Base-by-base conservation (phyloP, 2,797 vertebrate genomes). In the Molossus molossus region DNA sequence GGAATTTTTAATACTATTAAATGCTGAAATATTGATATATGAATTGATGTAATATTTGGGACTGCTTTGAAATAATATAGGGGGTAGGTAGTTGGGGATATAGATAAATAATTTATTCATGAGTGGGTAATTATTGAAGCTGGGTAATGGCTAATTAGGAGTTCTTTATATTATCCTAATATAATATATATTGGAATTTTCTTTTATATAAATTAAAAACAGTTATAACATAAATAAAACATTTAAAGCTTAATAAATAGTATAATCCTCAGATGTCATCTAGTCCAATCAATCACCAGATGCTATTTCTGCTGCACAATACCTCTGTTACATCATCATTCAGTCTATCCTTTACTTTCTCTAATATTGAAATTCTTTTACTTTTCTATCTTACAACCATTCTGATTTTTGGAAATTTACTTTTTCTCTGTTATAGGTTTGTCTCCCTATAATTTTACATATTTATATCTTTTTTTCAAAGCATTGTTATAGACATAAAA, bases 1-100 rank as follows among this genome's bases (percentile, higher is more conserved):
- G 10, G 7, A 60, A 79, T 45, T 81, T 23, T 25, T 81, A 33
- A 60, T 70, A 81, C 70, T 50, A n/a, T 83, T 95, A 82, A 90
- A 65, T 57, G 25, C 17, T 86, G 37, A 91, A 72, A 58, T 89
- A 50, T 58, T 90, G 94, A 76, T 60, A 6, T 23, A 53, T 73
- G 27, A 65, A 11, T 48, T 64, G 73, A 79, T 94, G 5, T n/a
- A 88, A 37, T 76, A 25, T 29, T 48, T 81, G 12, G 11, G 29
- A 67, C 2, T 57, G 5, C 13, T 85, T 94, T 23, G 72, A 87
- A 86, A 77, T 50, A 64, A 87, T 62, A 58, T n/a, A n/a, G 9
- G 15, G 15, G 40, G 3, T 57, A 81, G 6, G 6, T 55, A 88
- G 12, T 70, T 75, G 20, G 7, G 6, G 2, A 45, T n/a, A 8